Evolutionary conservation across 2,113 vertebrate species (phyloP).

Genomic region (Notothenia rossii): DNA sequence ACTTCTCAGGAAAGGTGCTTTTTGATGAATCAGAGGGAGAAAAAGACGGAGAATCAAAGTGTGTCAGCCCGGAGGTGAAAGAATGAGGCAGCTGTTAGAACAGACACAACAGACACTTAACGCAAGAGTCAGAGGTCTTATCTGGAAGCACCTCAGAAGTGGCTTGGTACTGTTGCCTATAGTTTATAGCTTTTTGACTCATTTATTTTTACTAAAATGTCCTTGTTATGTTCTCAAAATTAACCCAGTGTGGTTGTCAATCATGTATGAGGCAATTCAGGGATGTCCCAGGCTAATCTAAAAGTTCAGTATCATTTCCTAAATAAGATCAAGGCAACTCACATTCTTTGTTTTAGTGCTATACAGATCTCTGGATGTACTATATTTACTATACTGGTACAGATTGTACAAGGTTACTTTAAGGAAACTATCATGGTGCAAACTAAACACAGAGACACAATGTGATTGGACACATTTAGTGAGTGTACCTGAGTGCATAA

Average conservation of each 20-base stretch:
- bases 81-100: constrained; percentile 8
- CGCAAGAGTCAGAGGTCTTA: background rate
- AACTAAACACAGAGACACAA: no score
- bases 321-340: background rate
- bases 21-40: constrained; percentile 60
- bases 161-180: background rate
- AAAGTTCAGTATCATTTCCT: background rate
- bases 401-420: no score
- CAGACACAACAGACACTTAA: constrained; percentile 23
- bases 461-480: no score
- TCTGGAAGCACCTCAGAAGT: background rate
- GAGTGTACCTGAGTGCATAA: no score
- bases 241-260: no score
- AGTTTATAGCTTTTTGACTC: background rate
- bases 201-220: background rate
- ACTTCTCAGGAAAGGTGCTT: constrained; percentile 49
- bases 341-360: background rate
- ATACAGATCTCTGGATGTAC: background rate
- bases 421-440: no score
- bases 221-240: background rate
- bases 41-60: background rate
- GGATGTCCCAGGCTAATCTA: background rate
- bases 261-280: no score
- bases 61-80: constrained; percentile 31
- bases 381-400: no score